Conservation (phyloP, 2,888 invertebrate species). For the Meiosimyza platycephala region DNA sequence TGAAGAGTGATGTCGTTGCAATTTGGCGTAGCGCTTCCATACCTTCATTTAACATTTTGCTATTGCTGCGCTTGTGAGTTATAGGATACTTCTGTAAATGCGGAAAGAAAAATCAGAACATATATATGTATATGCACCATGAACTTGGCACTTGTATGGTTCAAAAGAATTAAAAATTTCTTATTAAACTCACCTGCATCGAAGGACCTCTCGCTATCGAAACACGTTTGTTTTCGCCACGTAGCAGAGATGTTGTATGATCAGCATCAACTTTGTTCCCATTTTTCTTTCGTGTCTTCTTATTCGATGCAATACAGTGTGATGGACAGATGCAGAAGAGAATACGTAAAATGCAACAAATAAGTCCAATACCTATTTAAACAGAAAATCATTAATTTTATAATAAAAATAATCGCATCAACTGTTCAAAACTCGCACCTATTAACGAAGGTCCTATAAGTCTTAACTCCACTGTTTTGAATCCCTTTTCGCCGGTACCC, state of each 20-base stretch:
- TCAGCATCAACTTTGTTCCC: slow-evolving; percentile 67
- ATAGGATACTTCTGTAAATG: slow-evolving; percentile 60
- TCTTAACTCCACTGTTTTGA: slow-evolving; percentile 86
- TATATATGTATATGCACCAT: too few relatives aligned
- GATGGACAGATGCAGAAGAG: slow-evolving; percentile 86
- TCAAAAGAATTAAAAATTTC: slow-evolving; percentile 7
- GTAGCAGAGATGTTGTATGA: slow-evolving; percentile 66
- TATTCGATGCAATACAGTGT: slow-evolving; percentile 76
- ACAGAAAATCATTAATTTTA: not conserved
- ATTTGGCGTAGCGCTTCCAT: slow-evolving; percentile 68
- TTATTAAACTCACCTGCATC: slow-evolving; percentile 56
- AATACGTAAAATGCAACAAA: slow-evolving; percentile 86
- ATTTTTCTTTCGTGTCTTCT: slow-evolving; percentile 73
- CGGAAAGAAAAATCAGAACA: too few relatives aligned
- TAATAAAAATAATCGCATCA: not conserved
- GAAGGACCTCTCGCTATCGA: slow-evolving; percentile 64
- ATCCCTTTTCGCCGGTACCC: slow-evolving; percentile 89
- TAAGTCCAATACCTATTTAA: slow-evolving; percentile 75
- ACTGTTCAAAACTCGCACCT: slow-evolving; percentile 57
- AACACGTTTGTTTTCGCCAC: slow-evolving; percentile 66
- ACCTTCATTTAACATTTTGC: slow-evolving; percentile 67
- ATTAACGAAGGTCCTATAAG: slow-evolving; percentile 87
- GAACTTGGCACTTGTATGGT: too few relatives aligned
- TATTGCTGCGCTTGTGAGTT: slow-evolving; percentile 64
- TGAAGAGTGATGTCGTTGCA: slow-evolving; percentile 68